Evolutionary conservation across 2,888 invertebrate genomes (phyloP).

Genomic region (Tenthredo scrophulariae): DNA sequence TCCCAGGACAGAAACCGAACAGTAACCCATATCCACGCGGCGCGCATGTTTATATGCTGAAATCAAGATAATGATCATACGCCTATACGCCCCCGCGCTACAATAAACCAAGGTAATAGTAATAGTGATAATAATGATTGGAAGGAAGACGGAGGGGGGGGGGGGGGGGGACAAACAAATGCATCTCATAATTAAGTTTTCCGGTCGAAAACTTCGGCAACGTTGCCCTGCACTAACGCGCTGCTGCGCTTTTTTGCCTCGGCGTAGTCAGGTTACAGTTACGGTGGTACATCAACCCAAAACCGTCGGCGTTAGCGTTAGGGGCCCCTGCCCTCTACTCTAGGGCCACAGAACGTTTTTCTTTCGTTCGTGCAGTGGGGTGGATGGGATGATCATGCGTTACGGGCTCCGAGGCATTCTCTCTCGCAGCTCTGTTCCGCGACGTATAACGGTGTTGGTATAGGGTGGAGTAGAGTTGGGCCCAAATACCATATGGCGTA

Average conservation of each 20-base stretch:
- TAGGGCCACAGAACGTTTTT: conserved; percentile 18
- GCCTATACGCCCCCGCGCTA: conserved; percentile 26
- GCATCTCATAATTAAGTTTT: not conserved
- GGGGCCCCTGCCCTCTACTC: conserved; percentile 12
- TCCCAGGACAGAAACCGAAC: not conserved
- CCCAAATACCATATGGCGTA: conserved; percentile 48
- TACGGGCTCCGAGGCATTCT: conserved; percentile 20
- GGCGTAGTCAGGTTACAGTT: conserved; percentile 27
- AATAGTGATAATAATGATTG: not conserved
- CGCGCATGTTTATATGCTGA: conserved; percentile 14
- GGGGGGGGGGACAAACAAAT: conserved; percentile 14
- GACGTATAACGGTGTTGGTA: conserved; percentile 26
- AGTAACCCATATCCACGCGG: conserved; percentile 12
- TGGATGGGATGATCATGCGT: conserved; percentile 35
- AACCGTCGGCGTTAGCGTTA: not conserved
- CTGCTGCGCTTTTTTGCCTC: conserved; percentile 25
- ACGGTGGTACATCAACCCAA: conserved; percentile 7
- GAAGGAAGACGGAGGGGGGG: too few relatives aligned
- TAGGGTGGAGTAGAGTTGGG: not conserved
- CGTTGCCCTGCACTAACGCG: conserved; percentile 14
- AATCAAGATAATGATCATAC: conserved; percentile 55
- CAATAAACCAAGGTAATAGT: conserved; percentile 49
- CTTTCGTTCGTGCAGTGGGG: conserved; percentile 6
- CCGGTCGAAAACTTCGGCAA: conserved; percentile 20
- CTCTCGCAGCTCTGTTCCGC: conserved; percentile 9